Conservation (phyloP, 2,888 invertebrate species). For the Acrobasis suavella region DNA sequence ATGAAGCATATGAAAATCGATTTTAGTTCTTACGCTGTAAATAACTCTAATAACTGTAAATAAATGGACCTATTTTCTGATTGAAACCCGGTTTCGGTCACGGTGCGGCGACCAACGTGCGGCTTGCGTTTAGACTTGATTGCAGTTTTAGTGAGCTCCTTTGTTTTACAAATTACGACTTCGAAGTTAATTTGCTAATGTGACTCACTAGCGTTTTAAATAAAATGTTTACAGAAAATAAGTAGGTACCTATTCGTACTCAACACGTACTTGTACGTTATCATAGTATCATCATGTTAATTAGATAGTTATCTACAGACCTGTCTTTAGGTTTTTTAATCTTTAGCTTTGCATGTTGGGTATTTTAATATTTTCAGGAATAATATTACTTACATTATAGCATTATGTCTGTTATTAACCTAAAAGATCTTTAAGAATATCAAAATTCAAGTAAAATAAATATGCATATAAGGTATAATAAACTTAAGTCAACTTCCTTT, state of each 20-base stretch:
- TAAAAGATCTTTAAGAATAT: no score
- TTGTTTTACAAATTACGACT: slow-evolving; percentile 2
- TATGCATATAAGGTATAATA: no score
- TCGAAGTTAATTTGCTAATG: background rate
- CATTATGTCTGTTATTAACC: no score
- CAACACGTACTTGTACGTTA: background rate
- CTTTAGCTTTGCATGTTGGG: no score
- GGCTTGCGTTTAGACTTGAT: background rate
- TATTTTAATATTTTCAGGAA: no score
- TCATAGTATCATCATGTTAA: no score
- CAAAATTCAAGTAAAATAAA: no score
- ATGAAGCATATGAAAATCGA: background rate
- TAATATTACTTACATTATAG: no score
- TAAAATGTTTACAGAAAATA: background rate
- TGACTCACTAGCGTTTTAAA: background rate
- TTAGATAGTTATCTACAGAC: no score
- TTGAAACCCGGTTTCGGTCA: background rate
- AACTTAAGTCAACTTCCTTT: no score
- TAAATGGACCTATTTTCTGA: background rate
- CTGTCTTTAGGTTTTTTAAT: no score
- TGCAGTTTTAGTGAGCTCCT: background rate
- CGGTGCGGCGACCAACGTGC: background rate
- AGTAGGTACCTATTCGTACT: background rate
- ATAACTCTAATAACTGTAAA: background rate
- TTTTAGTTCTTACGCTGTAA: background rate